phyloP scores from a whole-genome alignment of 2,113 vertebrate genomes.

The Peromyscus leucopus region DNA sequence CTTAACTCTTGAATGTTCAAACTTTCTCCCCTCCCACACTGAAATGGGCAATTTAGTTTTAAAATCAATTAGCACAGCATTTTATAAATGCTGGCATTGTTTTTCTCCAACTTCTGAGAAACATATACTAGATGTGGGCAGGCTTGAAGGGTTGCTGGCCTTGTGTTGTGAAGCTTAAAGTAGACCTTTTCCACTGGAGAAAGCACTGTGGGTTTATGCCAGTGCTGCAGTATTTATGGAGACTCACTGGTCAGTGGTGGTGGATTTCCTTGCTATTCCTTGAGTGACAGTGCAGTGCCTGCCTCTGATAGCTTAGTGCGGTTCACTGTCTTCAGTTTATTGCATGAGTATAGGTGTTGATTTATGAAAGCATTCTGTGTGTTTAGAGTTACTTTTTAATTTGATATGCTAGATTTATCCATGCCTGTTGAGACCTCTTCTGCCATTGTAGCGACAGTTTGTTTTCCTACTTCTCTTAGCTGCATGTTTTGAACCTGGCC shows the following conservation, averaged over 20 bases:
- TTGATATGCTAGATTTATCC: background rate
- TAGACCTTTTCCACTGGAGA: background rate
- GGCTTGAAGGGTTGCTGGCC: background rate
- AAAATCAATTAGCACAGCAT: background rate
- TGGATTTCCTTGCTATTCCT: background rate
- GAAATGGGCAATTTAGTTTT: background rate
- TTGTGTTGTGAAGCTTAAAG: background rate
- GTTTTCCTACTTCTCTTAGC: slow-evolving; percentile 8
- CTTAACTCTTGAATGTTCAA: background rate
- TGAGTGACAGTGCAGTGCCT: background rate
- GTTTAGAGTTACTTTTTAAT: background rate
- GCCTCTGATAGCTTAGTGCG: background rate
- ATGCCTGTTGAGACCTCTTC: background rate
- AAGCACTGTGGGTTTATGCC: background rate
- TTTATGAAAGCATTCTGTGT: background rate
- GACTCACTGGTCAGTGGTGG: background rate
- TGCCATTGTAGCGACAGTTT: background rate
- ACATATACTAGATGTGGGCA: background rate
- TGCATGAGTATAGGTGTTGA: background rate
- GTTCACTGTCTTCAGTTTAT: background rate
- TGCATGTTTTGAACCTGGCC: background rate
- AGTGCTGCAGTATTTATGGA: slow-evolving; percentile 11
- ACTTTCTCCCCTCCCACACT: background rate
- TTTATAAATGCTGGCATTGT: background rate
- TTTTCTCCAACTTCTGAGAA: background rate